phyloP scores from a whole-genome alignment of 2,797 vertebrate genomes.

The Cuniculus paca region DNA sequence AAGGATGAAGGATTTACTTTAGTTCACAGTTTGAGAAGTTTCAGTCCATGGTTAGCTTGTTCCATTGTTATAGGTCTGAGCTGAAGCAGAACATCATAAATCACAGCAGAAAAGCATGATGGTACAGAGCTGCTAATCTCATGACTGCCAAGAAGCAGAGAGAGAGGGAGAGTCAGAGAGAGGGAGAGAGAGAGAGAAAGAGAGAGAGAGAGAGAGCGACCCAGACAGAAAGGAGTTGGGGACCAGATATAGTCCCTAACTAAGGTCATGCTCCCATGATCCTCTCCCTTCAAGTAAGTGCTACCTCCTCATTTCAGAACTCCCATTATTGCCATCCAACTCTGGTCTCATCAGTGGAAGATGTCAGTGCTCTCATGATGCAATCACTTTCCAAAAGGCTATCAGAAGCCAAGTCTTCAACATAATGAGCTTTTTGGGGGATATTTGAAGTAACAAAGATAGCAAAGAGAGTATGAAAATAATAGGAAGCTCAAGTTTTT shows the following conservation, averaged over 20 bases:
- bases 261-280: not conserved
- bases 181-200: not conserved
- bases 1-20: not conserved
- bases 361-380: not conserved
- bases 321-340: not conserved
- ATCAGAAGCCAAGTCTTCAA: not conserved
- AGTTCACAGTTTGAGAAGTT: not conserved
- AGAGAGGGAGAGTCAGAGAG: not conserved
- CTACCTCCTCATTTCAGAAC: not conserved
- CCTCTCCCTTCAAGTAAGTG: too few relatives aligned
- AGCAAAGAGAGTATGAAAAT: not conserved
- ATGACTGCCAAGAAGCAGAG: not conserved
- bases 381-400: not conserved
- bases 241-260: not conserved
- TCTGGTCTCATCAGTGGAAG: not conserved
- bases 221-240: not conserved
- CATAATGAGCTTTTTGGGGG: not conserved
- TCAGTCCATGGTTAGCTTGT: not conserved
- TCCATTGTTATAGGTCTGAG: not conserved
- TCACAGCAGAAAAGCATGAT: not conserved
- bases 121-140: not conserved
- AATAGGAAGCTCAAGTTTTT: not conserved
- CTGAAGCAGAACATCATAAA: not conserved
- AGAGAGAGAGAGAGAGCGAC: not conserved
- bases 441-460: not conserved